Percentiles rank a stretch among this genome's conserved stretches.
Evolutionary conservation across 1,140 invertebrate species (phyloP).

Genomic region (Drosophila pandora): DNA sequence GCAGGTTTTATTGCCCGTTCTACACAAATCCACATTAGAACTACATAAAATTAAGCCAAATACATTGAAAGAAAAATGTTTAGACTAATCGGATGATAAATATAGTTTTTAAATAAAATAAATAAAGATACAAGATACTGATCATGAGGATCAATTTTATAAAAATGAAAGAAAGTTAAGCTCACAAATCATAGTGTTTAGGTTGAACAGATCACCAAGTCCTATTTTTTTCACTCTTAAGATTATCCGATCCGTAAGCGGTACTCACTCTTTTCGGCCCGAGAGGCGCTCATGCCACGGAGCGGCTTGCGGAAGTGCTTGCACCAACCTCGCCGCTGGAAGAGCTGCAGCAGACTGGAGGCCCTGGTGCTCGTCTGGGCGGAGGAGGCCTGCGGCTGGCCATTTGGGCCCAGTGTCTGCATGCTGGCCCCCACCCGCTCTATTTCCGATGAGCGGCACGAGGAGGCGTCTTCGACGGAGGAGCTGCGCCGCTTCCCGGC

Average conservation of each 20-base stretch:
- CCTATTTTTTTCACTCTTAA: neutral
- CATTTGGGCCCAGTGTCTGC: slow-evolving; percentile 57
- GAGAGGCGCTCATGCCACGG: slow-evolving; percentile 88
- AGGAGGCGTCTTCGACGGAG: slow-evolving; percentile 85
- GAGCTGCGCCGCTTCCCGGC: slow-evolving; percentile 78
- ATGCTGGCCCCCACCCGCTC: slow-evolving; percentile 80
- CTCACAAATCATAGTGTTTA: neutral
- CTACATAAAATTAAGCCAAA: no score
- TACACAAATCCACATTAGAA: slow-evolving; percentile 26
- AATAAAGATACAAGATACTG: neutral
- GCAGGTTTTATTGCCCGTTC: slow-evolving; percentile 28
- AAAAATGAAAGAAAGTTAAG: neutral
- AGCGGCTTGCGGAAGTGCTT: slow-evolving; percentile 85
- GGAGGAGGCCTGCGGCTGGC: slow-evolving; percentile 48
- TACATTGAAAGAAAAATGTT: slow-evolving; percentile 10
- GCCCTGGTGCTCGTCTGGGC: slow-evolving; percentile 62
- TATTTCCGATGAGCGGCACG: slow-evolving; percentile 86
- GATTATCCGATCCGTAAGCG: neutral
- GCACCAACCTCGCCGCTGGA: slow-evolving; percentile 84
- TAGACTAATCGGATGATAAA: neutral
- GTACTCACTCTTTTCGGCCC: slow-evolving; percentile 88
- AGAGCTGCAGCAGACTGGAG: slow-evolving; percentile 84
- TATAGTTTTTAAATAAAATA: neutral
- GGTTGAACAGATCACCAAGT: neutral
- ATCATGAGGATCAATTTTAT: neutral